Base-by-base conservation (phyloP, 2,888 invertebrate species). In the Drosophila dives region DNA sequence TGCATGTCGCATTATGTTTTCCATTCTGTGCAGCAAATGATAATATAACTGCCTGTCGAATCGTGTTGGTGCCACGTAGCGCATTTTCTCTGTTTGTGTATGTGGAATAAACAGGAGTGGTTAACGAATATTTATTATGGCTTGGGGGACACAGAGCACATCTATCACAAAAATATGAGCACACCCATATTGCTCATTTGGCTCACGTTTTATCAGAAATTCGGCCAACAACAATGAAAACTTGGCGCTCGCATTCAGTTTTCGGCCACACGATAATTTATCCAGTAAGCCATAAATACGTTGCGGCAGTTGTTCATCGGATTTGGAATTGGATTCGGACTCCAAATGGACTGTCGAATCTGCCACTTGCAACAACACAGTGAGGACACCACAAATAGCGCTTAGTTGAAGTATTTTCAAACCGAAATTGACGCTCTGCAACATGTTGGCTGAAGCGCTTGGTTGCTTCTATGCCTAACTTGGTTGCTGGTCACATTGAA, bases 171-270 rank as follows among this genome's bases (percentile, higher is more conserved):
- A 56, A 17, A 29, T 20, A 38, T 33, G 15, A 23, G 11, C 7
- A 15, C 23, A n/a, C 51, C 45, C 12, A 53, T 23, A 53, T 75
- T 79, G 82, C 75, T 84, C 85, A 87, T 85, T 87, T 71, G 56
- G 80, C 90, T 87, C 67, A 92, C 91, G 92, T 82, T 91, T 91
- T 67, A 91, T 91, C 80, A 91, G 72, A 64, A 91, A 91, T 75
- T 91, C 85, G 48, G 82, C 71, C 48, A 91, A 63, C 58, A 91
- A 73, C 53, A 86, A 75, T 49, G 89, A 73, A 53, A 91, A 90
- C 65, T 89, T 85, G 49, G 84, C 79, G 65, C 91, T 91, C 36
- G 81, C 83, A 71, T 82, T 82, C 34, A 88, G 78, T 34, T 78
- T 72, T 45, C 75, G 70, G 56, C 72, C 77, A 32, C 70, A 60